phyloP scores from a whole-genome alignment of 1,140 invertebrate species.

The Sweltsa coloradensis region DNA sequence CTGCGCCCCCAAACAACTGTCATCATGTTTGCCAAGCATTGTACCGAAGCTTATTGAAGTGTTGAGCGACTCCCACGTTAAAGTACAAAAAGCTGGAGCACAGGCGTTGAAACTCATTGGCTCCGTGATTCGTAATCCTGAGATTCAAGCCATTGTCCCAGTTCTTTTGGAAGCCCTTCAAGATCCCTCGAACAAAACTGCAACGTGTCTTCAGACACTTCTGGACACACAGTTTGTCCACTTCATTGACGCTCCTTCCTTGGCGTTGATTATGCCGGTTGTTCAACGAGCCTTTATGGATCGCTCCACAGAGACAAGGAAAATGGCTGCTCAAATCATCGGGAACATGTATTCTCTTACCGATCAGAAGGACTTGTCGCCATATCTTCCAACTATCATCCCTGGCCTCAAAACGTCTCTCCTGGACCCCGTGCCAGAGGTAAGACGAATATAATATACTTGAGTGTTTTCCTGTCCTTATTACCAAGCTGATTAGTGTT shows the following conservation, averaged over 20 bases:
- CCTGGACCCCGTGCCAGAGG: slow-evolving; percentile 95
- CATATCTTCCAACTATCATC: slow-evolving; percentile 93
- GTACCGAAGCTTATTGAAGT: slow-evolving; percentile 98
- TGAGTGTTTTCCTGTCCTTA: slow-evolving; percentile 10
- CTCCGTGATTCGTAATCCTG: slow-evolving; percentile 95
- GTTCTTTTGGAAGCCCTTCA: slow-evolving; percentile 85
- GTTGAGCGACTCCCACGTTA: slow-evolving; percentile 91
- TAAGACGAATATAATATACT: slow-evolving; percentile 28
- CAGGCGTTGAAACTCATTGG: slow-evolving; percentile 94
- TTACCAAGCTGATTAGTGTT: no score
- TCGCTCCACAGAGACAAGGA: slow-evolving; percentile 90
- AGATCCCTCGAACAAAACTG: slow-evolving; percentile 94
- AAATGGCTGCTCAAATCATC: slow-evolving; percentile 99
- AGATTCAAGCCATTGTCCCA: slow-evolving; percentile 94
- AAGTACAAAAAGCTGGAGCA: slow-evolving; percentile 94
- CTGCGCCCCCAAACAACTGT: slow-evolving; percentile 96
- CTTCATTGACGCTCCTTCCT: slow-evolving; percentile 96
- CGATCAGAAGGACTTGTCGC: slow-evolving; percentile 95
- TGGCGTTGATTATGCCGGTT: slow-evolving; percentile 98
- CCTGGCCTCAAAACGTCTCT: slow-evolving; percentile 93
- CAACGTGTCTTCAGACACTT: slow-evolving; percentile 78
- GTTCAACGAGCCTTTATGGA: slow-evolving; percentile 95
- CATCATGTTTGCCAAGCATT: slow-evolving; percentile 93
- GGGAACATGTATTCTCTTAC: slow-evolving; percentile 99
- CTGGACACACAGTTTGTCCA: slow-evolving; percentile 98